These are phyloP conservation scores for Athripsodes cinereus DNA, from an alignment of 2,888 invertebrate genomes.

Conservation along the genomic window DNA sequence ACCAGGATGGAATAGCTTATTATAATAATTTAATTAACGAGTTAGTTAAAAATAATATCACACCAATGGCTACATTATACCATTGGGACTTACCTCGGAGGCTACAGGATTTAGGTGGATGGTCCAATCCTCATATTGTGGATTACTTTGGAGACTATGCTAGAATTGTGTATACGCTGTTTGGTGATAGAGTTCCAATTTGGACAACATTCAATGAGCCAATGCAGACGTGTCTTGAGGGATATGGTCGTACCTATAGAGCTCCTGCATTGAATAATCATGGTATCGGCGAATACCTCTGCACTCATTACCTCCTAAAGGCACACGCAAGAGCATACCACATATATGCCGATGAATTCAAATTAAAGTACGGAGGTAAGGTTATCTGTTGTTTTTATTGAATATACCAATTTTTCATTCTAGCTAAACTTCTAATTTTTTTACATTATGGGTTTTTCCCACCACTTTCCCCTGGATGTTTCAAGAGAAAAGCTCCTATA, in stretches of 20 bases:
- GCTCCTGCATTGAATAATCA: conserved; percentile 55
- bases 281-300: conserved; percentile 60
- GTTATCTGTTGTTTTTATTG: neutral
- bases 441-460: no score
- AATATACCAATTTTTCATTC: neutral
- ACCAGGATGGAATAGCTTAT: conserved; percentile 64
- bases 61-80: conserved; percentile 65
- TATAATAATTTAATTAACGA: conserved; percentile 72
- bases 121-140: conserved; percentile 59
- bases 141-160: conserved; percentile 61
- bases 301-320: conserved; percentile 65
- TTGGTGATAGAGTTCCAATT: conserved; percentile 57
- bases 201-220: conserved; percentile 81
- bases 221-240: conserved; percentile 48
- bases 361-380: conserved; percentile 49
- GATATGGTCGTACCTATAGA: conserved; percentile 54
- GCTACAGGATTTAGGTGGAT: conserved; percentile 61
- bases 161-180: conserved; percentile 53
- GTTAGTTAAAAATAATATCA: conserved; percentile 58
- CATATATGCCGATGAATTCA: conserved; percentile 55
- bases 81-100: conserved; percentile 67
- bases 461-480: no score
- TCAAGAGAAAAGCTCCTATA: no score
- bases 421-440: no score
- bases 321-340: conserved; percentile 68